A percentile compares a stretch with the other conserved stretches of the same genome.
Conservation (phyloP, 2,888 invertebrate species). For the Drosophila leonis region DNA sequence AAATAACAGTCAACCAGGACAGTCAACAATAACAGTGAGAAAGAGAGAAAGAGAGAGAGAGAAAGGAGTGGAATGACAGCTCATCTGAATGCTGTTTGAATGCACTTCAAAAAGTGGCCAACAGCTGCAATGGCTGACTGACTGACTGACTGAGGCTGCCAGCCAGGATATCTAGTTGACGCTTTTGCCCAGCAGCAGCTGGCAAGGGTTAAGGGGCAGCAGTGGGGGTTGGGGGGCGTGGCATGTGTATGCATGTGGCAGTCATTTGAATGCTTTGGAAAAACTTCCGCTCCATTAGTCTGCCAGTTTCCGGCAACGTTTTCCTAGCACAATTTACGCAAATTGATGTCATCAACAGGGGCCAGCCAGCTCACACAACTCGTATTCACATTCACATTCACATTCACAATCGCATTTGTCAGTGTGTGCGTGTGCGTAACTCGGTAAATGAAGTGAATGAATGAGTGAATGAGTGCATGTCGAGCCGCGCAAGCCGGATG, state of each 20-base stretch:
- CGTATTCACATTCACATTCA: constrained; percentile 32
- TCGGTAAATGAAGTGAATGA: constrained; percentile 72
- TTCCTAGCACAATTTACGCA: constrained; percentile 83
- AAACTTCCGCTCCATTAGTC: constrained; percentile 83
- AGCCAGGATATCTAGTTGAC: constrained; percentile 20
- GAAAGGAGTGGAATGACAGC: constrained; percentile 26
- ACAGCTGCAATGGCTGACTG: constrained; percentile 35
- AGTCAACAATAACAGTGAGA: constrained; percentile 34
- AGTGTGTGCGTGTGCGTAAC: constrained; percentile 66
- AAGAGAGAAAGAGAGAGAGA: background rate
- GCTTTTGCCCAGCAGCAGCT: constrained; percentile 3
- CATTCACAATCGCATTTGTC: constrained; percentile 8
- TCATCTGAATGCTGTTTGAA: constrained; percentile 77
- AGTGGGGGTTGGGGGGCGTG: constrained; percentile 2
- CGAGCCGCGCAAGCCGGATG: constrained; percentile 57
- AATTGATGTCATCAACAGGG: constrained; percentile 82
- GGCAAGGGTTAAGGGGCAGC: constrained; percentile 5
- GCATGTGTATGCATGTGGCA: constrained; percentile 28
- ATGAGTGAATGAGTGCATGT: constrained; percentile 47
- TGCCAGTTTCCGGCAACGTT: constrained; percentile 82
- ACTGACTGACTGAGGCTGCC: constrained; percentile 33
- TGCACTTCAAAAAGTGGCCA: constrained; percentile 55
- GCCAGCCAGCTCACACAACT: constrained; percentile 45
- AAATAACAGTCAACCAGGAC: constrained; percentile 63
- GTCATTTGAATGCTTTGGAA: constrained; percentile 79